Base-by-base conservation (phyloP, 1,140 invertebrate species). In the Planococcus citri region DNA sequence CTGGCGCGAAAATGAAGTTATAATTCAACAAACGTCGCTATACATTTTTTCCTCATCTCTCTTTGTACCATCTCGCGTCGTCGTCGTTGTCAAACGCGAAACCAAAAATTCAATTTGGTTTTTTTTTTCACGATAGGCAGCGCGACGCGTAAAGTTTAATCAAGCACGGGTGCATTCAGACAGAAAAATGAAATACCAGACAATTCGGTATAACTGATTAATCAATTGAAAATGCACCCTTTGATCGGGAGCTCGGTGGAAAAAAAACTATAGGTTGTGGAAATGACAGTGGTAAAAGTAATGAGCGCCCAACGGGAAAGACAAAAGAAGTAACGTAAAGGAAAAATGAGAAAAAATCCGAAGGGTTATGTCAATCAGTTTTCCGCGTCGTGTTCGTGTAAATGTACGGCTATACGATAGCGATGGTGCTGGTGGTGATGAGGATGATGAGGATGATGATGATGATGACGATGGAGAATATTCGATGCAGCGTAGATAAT, bases 321-420 rank as follows among this genome's bases (percentile, higher is more conserved):
- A 74, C 75, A 78, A 61, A 37, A 68, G 38, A 37, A 38, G 70
- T 27, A 61, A 71, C 27, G 27, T 41, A 58, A 69, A 51, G 68
- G 38, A 69, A 69, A 51, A 69, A 38, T 38, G 29, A 21, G 58
- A 61, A 38, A 51, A 61, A 68, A 51, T 64, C 10, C 10, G 25
- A 64, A 24, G 60, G 25, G 60, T 64, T 24, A 27, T 17, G 60
- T 25, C 60, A 25, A 64, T 64, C 60, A 64, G 60, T 22, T 64
- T 64, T 64, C n/a, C n/a, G 9, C 37, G n/a, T n/a, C n/a, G n/a
- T n/a, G n/a, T n/a, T n/a, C n/a, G n/a, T n/a, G n/a, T n/a, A n/a
- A n/a, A n/a, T n/a, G n/a, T n/a, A n/a, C n/a, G n/a, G n/a, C n/a
- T n/a, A n/a, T n/a, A n/a, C n/a, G n/a, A n/a, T n/a, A n/a, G n/a